phyloP scores from a whole-genome alignment of 2,797 vertebrate species.

The Coluber constrictor region DNA sequence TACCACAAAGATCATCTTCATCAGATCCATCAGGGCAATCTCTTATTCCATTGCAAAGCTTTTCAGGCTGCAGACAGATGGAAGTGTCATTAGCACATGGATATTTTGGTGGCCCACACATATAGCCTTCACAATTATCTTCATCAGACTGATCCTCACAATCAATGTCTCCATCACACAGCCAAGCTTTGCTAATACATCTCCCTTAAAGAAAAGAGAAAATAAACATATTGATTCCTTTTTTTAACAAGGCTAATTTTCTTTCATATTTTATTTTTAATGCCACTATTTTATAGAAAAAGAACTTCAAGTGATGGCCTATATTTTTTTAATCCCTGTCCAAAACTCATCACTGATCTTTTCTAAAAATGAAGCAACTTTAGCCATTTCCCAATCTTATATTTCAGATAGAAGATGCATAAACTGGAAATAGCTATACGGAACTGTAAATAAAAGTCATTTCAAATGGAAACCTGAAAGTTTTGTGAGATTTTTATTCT shows the following conservation, averaged over 20 bases:
- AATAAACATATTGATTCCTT: constrained; percentile 41
- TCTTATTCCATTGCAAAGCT: constrained; percentile 91
- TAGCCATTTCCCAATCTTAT: not conserved
- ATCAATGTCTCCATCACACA: constrained; percentile 97
- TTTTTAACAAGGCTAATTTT: not conserved
- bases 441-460: not conserved
- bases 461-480: not conserved
- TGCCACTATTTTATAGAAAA: not conserved
- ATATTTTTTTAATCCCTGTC: not conserved
- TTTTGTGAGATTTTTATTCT: not conserved
- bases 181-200: constrained; percentile 98
- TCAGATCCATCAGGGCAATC: constrained; percentile 95
- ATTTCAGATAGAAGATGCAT: not conserved
- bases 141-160: constrained; percentile 98
- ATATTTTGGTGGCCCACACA: constrained; percentile 93
- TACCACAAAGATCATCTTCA: constrained; percentile 94
- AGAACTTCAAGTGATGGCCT: not conserved
- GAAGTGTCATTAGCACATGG: constrained; percentile 92
- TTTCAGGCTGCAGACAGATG: constrained; percentile 90
- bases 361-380: not conserved
- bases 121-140: constrained; percentile 86
- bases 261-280: not conserved
- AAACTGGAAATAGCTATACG: not conserved
- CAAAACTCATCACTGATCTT: not conserved
- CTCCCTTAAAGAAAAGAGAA: constrained; percentile 82